These are phyloP conservation scores for Leucophenga maculata DNA, from an alignment of 2,888 invertebrate genomes.

Conservation along the genomic window DNA sequence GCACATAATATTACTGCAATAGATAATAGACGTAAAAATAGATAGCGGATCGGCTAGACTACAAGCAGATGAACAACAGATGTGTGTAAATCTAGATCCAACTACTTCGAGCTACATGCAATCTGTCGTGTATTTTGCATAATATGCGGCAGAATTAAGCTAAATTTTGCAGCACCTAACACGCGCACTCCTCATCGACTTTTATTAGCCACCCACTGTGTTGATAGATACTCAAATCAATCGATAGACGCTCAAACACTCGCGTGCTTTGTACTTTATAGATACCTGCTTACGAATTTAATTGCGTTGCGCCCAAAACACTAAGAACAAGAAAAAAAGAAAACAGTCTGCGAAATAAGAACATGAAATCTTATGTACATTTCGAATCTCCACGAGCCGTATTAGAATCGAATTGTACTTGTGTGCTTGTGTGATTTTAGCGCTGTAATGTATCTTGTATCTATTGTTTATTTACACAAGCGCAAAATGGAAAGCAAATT, in stretches of 20 bases:
- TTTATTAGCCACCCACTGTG: neutral
- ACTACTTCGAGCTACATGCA: neutral
- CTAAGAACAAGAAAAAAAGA: too few relatives aligned
- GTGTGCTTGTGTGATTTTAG: neutral
- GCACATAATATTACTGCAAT: too few relatives aligned
- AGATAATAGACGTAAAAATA: too few relatives aligned
- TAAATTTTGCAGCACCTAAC: too few relatives aligned
- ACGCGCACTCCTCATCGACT: too few relatives aligned
- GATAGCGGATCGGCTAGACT: too few relatives aligned
- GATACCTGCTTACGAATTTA: neutral
- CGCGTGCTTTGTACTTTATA: neutral
- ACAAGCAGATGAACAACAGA: too few relatives aligned
- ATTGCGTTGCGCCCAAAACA: slow-evolving; percentile 17
- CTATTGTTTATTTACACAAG: slow-evolving; percentile 65
- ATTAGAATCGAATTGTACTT: neutral
- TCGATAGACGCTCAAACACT: neutral
- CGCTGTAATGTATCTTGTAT: slow-evolving; percentile 40
- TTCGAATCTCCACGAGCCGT: neutral
- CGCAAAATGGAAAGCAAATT: slow-evolving; percentile 61
- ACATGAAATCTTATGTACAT: too few relatives aligned
- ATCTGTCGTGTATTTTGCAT: neutral
- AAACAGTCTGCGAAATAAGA: too few relatives aligned
- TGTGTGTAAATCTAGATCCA: too few relatives aligned
- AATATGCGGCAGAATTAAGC: too few relatives aligned
- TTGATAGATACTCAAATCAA: too few relatives aligned